Conservation (phyloP, 2,888 invertebrate genomes). For the Aporophyla nigra region DNA sequence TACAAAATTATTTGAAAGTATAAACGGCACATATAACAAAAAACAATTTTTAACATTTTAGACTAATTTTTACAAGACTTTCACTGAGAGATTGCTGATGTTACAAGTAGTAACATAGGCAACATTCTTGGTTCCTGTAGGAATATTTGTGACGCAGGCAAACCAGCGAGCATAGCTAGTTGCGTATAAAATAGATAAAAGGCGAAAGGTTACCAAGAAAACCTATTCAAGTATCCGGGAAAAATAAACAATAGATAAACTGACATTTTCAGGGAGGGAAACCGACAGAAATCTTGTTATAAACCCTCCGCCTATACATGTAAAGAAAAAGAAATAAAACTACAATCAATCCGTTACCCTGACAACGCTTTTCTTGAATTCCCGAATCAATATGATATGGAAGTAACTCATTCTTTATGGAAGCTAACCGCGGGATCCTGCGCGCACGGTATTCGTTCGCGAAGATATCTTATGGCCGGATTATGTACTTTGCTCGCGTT, state of each 20-base stretch:
- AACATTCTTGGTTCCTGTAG: no score
- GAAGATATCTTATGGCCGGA: constrained; percentile 18
- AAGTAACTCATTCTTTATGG: constrained; percentile 8
- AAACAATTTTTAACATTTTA: no score
- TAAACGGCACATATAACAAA: no score
- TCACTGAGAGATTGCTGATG: no score
- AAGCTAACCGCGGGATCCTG: not conserved
- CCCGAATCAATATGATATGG: constrained; percentile 26
- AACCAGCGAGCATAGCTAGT: no score
- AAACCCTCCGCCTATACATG: not conserved
- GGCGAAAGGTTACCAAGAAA: constrained; percentile 2
- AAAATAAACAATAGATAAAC: constrained; percentile 12
- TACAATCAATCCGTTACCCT: constrained; percentile 2
- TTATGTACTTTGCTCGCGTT: constrained; percentile 33
- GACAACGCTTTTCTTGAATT: constrained; percentile 28
- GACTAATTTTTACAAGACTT: no score
- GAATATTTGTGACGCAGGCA: no score
- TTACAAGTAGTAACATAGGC: no score
- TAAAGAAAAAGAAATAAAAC: constrained; percentile 11
- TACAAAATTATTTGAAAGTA: no score
- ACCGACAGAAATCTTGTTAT: constrained; percentile 1
- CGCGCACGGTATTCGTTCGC: constrained; percentile 5
- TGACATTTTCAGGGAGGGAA: not conserved
- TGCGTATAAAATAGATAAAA: not conserved
- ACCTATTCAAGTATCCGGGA: not conserved